Evolutionary conservation across 2,113 vertebrate genomes (phyloP), one percentile per base, ranked within the genome.

Genomic region (Malurus melanocephalus): DNA sequence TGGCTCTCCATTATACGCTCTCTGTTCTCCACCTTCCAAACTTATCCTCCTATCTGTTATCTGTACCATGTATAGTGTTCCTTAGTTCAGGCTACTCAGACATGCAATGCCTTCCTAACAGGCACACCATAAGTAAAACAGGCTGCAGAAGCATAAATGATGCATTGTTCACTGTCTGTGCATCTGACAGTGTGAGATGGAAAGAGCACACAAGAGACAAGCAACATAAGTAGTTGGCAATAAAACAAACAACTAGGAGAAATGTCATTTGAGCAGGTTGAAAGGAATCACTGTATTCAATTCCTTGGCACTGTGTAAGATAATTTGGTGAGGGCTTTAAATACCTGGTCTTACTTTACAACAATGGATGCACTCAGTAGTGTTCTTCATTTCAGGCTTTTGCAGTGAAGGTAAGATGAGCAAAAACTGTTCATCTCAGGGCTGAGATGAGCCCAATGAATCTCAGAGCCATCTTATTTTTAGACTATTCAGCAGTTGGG

Each of bases 241-340:
- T 95, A 95, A 93, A 95, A 92, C 93, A 96, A 94, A 94, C 95
- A 95, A 96, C 65, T 92, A 80, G 61, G 77, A 91, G 57, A 93
- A 95, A 96, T 95, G 94, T 96, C 92, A 96, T 93, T 94, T 94
- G 86, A 97, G 97, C 97, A 97, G 96, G 97, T 94, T 98, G 97
- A 97, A 97, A 97, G 97, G 97, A 97, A 95, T 87, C 88, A 93
- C 81, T 88, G 72, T 86, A 88, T 68, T 69, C 81, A 94, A 55
- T 87, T 93, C 86, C 62, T 86, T 71, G 53, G 56, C 82, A 85
- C 52, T 51, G 6, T 33, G 74, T 43, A 65, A 51, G 87, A 83
- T 33, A 85, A 88, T 94, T 90, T 76, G 69, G 49, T 61, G 46
- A 73, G 28, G 75, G 32, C 35, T 80, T 94, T 89, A 74, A 75